Percentiles rank a stretch among this genome's conserved stretches.
These are phyloP conservation scores for Cyphomyrmex costatus DNA, from an alignment of 1,140 invertebrate species.

Conservation along the genomic window DNA sequence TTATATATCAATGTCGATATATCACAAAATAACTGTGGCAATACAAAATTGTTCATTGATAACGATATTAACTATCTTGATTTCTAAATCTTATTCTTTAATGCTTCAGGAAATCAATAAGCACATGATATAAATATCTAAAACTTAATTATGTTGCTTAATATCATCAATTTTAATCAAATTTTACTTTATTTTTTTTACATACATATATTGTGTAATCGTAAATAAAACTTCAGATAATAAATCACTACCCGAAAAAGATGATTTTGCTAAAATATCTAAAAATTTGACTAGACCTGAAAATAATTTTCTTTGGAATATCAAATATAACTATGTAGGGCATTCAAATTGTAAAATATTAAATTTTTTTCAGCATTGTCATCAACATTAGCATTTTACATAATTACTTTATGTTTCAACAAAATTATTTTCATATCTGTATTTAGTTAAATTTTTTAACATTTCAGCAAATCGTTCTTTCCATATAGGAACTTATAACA, in stretches of 20 bases:
- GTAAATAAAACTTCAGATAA: background rate
- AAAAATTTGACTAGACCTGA: no score
- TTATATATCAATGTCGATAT: background rate
- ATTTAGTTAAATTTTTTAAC: no score
- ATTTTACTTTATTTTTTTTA: background rate
- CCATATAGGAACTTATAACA: no score
- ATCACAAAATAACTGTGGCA: background rate
- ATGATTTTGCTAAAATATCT: no score
- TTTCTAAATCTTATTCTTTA: conserved; percentile 4
- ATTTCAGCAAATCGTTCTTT: no score
- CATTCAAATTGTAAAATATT: no score
- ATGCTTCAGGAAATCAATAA: background rate
- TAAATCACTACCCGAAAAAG: background rate
- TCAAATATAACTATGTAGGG: no score
- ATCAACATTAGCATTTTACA: no score
- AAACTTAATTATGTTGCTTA: background rate
- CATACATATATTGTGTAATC: background rate
- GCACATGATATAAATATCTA: background rate
- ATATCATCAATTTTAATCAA: background rate
- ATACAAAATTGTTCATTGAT: background rate
- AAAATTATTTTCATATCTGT: no score
- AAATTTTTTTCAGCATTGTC: no score
- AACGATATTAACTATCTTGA: background rate
- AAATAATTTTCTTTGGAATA: no score
- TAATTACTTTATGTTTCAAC: no score